These are phyloP conservation scores for Deroplatys truncata DNA, from an alignment of 2,888 invertebrate species.

Conservation along the genomic window DNA sequence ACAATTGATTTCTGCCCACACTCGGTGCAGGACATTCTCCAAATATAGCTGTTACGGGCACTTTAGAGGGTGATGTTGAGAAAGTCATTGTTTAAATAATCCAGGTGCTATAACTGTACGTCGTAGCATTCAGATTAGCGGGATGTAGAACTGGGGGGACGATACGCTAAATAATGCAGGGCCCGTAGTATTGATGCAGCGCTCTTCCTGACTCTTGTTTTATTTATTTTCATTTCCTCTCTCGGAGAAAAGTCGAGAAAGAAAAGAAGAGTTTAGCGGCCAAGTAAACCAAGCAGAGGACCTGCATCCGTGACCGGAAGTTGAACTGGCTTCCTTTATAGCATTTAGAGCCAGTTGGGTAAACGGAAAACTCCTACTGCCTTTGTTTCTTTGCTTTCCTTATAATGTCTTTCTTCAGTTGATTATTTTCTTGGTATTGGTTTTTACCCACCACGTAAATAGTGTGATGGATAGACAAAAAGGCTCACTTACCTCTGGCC, in stretches of 20 bases:
- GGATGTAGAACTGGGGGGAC: background rate
- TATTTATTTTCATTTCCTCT: background rate
- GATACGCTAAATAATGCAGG: background rate
- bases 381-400: background rate
- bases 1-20: too few species aligned
- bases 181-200: background rate
- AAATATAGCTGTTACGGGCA: too few species aligned
- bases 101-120: too few species aligned
- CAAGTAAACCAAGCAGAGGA: background rate
- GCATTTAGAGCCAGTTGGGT: background rate
- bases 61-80: too few species aligned
- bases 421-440: background rate
- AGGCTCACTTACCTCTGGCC: too few species aligned
- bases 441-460: background rate
- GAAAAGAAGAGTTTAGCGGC: background rate
- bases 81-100: too few species aligned
- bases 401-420: background rate
- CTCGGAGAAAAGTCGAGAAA: background rate
- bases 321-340: background rate
- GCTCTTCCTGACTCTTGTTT: background rate
- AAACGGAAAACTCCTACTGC: background rate
- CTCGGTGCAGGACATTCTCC: too few species aligned
- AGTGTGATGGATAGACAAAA: too few species aligned
- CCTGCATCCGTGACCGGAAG: background rate
- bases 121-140: background rate